Conservation (phyloP, 2,888 invertebrate genomes). For the Polyommatus icarus region DNA sequence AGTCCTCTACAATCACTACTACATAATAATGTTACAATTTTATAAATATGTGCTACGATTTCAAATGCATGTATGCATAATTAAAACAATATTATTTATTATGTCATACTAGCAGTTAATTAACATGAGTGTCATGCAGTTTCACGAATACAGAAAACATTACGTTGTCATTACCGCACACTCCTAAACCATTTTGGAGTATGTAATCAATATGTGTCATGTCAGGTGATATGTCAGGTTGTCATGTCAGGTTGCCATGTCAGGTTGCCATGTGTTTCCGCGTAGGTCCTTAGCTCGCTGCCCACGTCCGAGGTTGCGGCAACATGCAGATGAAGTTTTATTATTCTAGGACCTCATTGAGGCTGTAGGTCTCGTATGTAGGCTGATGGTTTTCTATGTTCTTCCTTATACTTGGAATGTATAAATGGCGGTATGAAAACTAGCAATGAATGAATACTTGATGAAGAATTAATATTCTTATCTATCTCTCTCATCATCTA, state of each 20-base stretch:
- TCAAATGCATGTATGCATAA: neutral
- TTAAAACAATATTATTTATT: neutral
- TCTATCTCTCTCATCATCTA: too few species aligned
- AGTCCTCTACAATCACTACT: too few species aligned
- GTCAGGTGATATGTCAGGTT: conserved; percentile 49
- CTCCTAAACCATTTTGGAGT: neutral
- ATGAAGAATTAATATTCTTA: too few species aligned
- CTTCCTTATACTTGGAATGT: conserved; percentile 39
- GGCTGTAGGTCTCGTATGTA: conserved; percentile 39
- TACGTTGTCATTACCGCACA: conserved; percentile 14
- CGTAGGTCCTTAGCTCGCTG: conserved; percentile 67
- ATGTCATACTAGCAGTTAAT: neutral
- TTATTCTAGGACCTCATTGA: conserved; percentile 60
- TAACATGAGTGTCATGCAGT: neutral
- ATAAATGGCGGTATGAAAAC: conserved; percentile 18
- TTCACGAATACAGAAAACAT: conserved; percentile 10
- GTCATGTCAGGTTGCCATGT: conserved; percentile 48
- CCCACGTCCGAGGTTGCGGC: conserved; percentile 73
- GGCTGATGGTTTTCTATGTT: conserved; percentile 33
- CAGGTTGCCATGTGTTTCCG: conserved; percentile 61
- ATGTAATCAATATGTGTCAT: conserved; percentile 38
- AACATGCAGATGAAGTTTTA: conserved; percentile 56
- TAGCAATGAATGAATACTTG: neutral
- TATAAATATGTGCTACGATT: neutral
- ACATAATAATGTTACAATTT: neutral